A percentile compares a stretch with the other conserved stretches of the same genome.
Evolutionary conservation across 2,888 invertebrate genomes (phyloP).

Genomic region (Xestia sexstrigata): DNA sequence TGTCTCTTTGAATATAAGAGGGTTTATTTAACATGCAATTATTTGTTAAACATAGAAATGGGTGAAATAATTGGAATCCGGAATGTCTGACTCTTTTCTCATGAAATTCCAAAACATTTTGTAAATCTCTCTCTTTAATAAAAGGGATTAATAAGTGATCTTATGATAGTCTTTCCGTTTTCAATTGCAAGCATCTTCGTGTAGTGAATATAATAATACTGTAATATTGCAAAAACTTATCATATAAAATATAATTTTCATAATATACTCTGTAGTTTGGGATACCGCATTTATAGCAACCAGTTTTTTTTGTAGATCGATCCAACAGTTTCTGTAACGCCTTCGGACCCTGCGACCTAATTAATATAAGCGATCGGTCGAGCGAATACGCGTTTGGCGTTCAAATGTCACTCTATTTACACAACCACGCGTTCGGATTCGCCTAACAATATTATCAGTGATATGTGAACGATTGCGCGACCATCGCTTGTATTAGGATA

Average conservation of each 20-base stretch:
- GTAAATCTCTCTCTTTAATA: not conserved
- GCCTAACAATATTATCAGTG: not conserved
- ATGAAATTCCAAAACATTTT: not conserved
- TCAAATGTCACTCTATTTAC: not conserved
- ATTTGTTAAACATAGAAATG: not conserved
- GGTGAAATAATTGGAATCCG: not conserved
- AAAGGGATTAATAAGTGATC: slow-evolving; percentile 8
- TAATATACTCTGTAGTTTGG: slow-evolving; percentile 7
- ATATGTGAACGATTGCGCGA: not conserved
- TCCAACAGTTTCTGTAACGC: not conserved
- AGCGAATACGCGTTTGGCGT: not conserved
- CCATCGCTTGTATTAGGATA: not conserved
- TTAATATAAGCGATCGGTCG: not conserved
- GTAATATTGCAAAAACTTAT: not conserved
- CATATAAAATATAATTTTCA: slow-evolving; percentile 15
- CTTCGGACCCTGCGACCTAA: not conserved
- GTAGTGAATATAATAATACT: slow-evolving; percentile 3
- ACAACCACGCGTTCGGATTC: not conserved
- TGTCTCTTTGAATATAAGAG: slow-evolving; percentile 2
- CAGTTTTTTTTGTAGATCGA: slow-evolving; percentile 1
- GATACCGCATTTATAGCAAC: slow-evolving; percentile 33
- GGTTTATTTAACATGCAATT: not conserved
- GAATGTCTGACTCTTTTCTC: not conserved
- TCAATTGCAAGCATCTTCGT: not conserved
- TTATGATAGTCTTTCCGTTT: not conserved